phyloP scores from a whole-genome alignment of 2,113 vertebrate species.

The Mormyrus lacerda region DNA sequence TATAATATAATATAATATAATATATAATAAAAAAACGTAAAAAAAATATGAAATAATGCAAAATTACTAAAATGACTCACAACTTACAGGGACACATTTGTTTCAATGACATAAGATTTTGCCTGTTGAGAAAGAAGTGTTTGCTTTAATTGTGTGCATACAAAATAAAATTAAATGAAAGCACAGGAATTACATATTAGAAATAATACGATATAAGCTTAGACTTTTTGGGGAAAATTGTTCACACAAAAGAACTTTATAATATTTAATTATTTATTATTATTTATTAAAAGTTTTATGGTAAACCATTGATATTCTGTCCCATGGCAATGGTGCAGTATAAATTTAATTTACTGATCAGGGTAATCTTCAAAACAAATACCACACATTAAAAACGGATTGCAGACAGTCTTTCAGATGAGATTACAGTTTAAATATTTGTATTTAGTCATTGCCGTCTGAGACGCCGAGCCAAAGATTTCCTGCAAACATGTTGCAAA shows the following conservation, averaged over 20 bases:
- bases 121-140: background rate
- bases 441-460: background rate
- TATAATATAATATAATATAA: background rate
- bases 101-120: background rate
- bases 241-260: background rate
- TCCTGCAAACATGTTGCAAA: constrained; percentile 5
- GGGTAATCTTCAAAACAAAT: background rate
- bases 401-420: background rate
- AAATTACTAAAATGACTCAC: background rate
- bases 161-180: background rate
- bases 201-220: background rate
- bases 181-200: background rate
- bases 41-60: background rate
- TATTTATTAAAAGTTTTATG: too few relatives aligned
- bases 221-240: background rate
- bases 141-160: background rate
- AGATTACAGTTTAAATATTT: constrained; percentile 15
- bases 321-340: background rate
- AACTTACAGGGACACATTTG: background rate
- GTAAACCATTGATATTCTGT: background rate
- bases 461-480: background rate
- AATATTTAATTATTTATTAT: too few relatives aligned
- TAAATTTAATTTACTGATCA: background rate
- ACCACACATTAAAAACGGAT: background rate
- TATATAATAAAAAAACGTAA: background rate